Conservation (phyloP, 1,140 invertebrate species). For the Periplaneta americana region DNA sequence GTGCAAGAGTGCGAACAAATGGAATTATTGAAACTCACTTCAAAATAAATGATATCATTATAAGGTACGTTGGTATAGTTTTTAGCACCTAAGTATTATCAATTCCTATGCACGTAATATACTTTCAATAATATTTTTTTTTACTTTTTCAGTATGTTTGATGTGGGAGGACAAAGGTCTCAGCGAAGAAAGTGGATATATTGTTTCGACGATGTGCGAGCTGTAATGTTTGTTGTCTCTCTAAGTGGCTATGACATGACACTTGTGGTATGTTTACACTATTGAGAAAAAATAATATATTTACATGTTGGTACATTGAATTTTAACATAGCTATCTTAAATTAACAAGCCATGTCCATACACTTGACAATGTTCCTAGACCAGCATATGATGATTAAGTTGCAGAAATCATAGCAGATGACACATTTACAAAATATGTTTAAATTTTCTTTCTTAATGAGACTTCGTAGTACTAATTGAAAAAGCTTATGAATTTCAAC, state of each 20-base stretch:
- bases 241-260: slow-evolving; percentile 62
- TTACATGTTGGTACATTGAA: too few species aligned
- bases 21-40: slow-evolving; percentile 74
- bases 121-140: not conserved
- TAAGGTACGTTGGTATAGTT: slow-evolving; percentile 35
- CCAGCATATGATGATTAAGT: too few species aligned
- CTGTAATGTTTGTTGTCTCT: slow-evolving; percentile 58
- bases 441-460: too few species aligned
- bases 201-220: slow-evolving; percentile 61
- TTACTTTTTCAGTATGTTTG: slow-evolving; percentile 49
- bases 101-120: not conserved
- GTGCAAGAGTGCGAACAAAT: slow-evolving; percentile 67
- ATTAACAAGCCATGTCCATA: too few species aligned
- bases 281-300: too few species aligned
- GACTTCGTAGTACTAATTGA: too few species aligned
- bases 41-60: slow-evolving; percentile 59
- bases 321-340: too few species aligned
- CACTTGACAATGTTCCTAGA: too few species aligned
- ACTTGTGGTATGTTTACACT: slow-evolving; percentile 41
- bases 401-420: too few species aligned
- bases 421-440: too few species aligned
- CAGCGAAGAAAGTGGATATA: slow-evolving; percentile 74
- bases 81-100: not conserved
- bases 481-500: too few species aligned
- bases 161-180: slow-evolving; percentile 64